phyloP scores from a whole-genome alignment of 2,888 invertebrate genomes.

The Danaus chrysippus region DNA sequence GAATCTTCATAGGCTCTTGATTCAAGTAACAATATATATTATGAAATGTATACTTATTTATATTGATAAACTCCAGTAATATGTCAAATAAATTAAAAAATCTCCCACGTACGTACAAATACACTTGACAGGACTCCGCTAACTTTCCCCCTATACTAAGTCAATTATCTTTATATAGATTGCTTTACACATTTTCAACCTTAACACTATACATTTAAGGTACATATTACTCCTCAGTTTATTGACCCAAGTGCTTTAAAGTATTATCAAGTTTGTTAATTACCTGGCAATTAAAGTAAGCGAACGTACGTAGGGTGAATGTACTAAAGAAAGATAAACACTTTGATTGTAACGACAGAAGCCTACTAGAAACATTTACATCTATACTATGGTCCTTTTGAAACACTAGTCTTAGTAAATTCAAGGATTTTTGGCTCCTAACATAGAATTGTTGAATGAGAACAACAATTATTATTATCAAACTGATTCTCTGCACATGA shows the following conservation, averaged over 20 bases:
- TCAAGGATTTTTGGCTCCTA: too few relatives aligned
- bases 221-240: conserved; percentile 11
- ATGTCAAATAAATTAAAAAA: background rate
- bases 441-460: too few relatives aligned
- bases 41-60: too few relatives aligned
- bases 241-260: conserved; percentile 16
- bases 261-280: conserved; percentile 20
- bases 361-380: background rate
- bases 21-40: too few relatives aligned
- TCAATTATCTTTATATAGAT: conserved; percentile 16
- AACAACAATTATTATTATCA: too few relatives aligned
- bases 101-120: background rate
- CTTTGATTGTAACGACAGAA: background rate
- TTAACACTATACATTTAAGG: conserved; percentile 10
- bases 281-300: conserved; percentile 16
- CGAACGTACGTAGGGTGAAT: conserved; percentile 7
- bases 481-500: too few relatives aligned
- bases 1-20: too few relatives aligned
- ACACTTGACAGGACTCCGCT: conserved; percentile 12
- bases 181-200: conserved; percentile 2
- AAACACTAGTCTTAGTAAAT: background rate
- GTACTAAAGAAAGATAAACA: conserved; percentile 6
- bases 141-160: conserved; percentile 15
- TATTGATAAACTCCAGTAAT: background rate
- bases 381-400: background rate